These are phyloP conservation scores for Calonectris borealis DNA, from an alignment of 2,113 vertebrate species.

Conservation along the genomic window DNA sequence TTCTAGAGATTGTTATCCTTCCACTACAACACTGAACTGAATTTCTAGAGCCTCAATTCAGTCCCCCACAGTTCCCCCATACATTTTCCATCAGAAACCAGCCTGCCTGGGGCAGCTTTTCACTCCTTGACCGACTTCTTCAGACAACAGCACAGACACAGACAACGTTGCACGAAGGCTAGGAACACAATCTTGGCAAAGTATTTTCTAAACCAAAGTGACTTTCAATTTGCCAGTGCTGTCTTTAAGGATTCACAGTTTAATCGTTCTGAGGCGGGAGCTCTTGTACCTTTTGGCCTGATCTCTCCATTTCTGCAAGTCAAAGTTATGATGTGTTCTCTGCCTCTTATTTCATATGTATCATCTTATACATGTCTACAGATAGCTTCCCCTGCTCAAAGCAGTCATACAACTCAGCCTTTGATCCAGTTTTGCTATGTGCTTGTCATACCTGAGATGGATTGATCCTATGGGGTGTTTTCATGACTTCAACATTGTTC, in stretches of 20 bases:
- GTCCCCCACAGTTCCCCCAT: background rate
- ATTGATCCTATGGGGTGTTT: background rate
- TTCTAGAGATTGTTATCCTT: background rate
- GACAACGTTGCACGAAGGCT: accelerated
- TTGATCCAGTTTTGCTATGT: background rate
- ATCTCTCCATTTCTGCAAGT: background rate
- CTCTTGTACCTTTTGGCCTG: background rate
- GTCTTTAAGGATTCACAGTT: background rate
- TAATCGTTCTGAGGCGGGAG: background rate
- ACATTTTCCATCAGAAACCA: background rate
- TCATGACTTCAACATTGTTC: background rate
- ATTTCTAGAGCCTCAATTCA: background rate
- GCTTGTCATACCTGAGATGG: background rate
- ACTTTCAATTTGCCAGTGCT: background rate
- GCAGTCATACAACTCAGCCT: background rate
- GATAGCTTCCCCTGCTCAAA: background rate
- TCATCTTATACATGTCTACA: background rate
- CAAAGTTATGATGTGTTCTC: background rate
- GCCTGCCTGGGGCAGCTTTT: background rate
- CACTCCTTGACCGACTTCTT: background rate
- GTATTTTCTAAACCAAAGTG: background rate
- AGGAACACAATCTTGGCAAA: background rate
- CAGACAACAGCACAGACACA: background rate
- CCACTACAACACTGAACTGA: background rate
- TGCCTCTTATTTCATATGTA: background rate